Base-by-base conservation (phyloP, 1,140 invertebrate genomes). In the Colletes latitarsis region DNA sequence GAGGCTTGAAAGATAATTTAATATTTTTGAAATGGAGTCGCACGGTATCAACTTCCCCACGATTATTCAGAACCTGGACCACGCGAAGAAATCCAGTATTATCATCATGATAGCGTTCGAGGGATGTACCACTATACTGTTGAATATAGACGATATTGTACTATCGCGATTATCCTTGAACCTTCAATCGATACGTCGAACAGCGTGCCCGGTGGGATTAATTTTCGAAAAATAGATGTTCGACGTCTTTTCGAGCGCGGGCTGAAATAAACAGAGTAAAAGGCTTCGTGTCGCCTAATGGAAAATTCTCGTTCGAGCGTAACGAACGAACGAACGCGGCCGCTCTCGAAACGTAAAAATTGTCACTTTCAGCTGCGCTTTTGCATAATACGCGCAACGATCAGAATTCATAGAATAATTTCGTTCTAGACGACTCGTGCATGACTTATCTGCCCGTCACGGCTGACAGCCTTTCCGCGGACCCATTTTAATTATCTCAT, bases 321-420 rank as follows among this genome's bases (percentile, higher is more conserved):
- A 83, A 82, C 75, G 78, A 71, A 84, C 74, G 81, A 72, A 71
- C 77, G 75, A 30, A 30, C 74, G 67, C 57, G 64, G 78, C 82
- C 73, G 60, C 55, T 78, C 77, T 86, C 64, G 81, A 87, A 89
- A 83, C 73, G 82, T 76, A 88, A 89, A 90, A 90, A 90, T 88
- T 92, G 89, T 89, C 87, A 88, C 85, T 88, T 89, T 88, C 88
- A 90, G 87, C 78, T 68, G 53, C 72, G 82, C 75, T 81, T 77
- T 87, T 89, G 88, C 89, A 91, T 91, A 91, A 91, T 90, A 86
- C 82, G 82, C 85, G 81, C 74, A 77, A 64, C 85, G 83, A 91
- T 91, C 88, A 91, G 86, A 87, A 92, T 91, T 91, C 90, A 91
- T 91, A 91, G 90, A 91, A 91, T 90, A 92, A 92, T 92, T 92